Conservation (phyloP, 2,797 vertebrate species). For the Eleutherodactylus coqui region DNA sequence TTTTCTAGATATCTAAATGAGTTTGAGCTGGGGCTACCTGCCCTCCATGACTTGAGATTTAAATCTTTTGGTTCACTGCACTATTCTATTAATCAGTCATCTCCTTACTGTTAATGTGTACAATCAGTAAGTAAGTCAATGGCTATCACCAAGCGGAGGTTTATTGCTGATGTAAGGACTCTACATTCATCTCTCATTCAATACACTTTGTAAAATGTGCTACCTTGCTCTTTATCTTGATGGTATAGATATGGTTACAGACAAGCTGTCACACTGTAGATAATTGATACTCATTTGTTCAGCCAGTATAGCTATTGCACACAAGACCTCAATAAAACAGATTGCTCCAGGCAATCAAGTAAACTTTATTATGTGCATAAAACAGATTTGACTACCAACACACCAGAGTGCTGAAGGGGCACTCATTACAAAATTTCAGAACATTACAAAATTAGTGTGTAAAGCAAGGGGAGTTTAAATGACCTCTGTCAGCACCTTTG, state of each 20-base stretch:
- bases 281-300: conserved; percentile 59
- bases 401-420: no score
- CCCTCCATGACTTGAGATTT: background rate
- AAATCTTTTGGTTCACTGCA: conserved; percentile 34
- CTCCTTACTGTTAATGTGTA: conserved; percentile 23
- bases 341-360: conserved; percentile 21
- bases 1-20: background rate
- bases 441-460: no score
- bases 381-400: background rate
- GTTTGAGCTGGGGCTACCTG: background rate
- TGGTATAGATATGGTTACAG: conserved; percentile 55
- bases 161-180: conserved; percentile 45
- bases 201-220: conserved; percentile 37
- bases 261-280: conserved; percentile 46
- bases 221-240: conserved; percentile 49
- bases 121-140: conserved; percentile 49
- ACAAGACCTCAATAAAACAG: conserved; percentile 19
- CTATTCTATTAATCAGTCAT: conserved; percentile 54
- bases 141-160: conserved; percentile 23
- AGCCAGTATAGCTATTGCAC: conserved; percentile 42
- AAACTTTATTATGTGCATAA: background rate
- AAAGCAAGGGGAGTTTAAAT: no score
- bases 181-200: conserved; percentile 32
- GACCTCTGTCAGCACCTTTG: no score
- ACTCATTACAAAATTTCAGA: no score